phyloP scores from a whole-genome alignment of 2,113 vertebrate genomes.

The Toxotes chatareus region DNA sequence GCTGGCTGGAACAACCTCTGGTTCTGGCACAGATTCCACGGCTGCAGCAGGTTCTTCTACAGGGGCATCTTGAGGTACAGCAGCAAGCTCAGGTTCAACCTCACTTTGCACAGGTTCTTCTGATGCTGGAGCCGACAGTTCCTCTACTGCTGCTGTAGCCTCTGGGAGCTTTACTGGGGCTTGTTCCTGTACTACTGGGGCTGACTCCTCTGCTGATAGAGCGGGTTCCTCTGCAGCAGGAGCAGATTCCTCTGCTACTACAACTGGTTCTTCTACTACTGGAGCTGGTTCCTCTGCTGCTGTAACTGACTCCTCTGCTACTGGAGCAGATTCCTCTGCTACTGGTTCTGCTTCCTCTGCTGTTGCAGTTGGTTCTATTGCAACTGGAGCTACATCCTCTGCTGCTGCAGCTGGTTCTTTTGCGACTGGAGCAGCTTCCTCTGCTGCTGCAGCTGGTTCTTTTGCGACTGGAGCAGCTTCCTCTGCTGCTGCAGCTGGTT shows the following conservation, averaged over 20 bases:
- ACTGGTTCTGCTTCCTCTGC: background rate
- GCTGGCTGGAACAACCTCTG: conserved; percentile 15
- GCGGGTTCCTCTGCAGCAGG: conserved; percentile 32
- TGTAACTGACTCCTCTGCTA: conserved; percentile 10
- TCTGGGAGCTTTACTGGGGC: conserved; percentile 2
- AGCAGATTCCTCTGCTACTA: conserved; percentile 3
- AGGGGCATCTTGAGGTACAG: conserved; percentile 40
- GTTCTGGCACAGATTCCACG: conserved; percentile 40
- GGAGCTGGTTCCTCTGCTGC: background rate
- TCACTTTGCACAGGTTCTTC: conserved; percentile 41
- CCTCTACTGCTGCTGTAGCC: background rate
- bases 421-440: conserved; percentile 13
- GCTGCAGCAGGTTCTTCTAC: conserved; percentile 44
- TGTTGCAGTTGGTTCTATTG: conserved; percentile 24
- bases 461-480: background rate
- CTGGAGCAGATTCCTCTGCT: conserved; percentile 2
- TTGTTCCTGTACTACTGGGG: background rate
- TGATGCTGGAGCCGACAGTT: conserved; percentile 36
- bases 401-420: conserved; percentile 2
- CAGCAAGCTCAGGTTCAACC: conserved; percentile 43
- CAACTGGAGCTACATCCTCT: background rate
- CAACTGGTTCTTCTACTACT: conserved; percentile 17
- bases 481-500: conserved; percentile 9
- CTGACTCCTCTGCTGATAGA: conserved; percentile 2
- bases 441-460: conserved; percentile 2